Base-by-base conservation (phyloP, 2,888 invertebrate genomes). In the Caenorhabditis plicata region DNA sequence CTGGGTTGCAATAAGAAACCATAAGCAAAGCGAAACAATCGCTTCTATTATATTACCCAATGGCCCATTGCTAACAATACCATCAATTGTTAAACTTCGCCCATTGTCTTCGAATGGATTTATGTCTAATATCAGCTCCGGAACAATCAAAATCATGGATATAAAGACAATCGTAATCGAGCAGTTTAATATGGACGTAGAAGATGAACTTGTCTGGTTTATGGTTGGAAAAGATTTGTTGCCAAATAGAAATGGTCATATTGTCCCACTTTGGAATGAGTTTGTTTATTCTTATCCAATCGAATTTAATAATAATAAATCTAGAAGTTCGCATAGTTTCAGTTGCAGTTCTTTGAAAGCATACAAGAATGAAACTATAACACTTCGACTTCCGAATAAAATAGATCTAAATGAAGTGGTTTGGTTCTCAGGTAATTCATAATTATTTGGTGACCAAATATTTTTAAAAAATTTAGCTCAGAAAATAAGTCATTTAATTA, bases 161-260 rank as follows among this genome's bases (percentile, higher is more conserved):
- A 71, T 69, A 26, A 80, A 80, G 43, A 80, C 81, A 9, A 78
- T 80, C 19, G 52, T 66, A 55, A 65, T 80, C 32, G 51, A 56
- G 9, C 70, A 80, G 25, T 78, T 80, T 41, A 58, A 63, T 0
- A 65, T 80, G 36, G 54, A 65, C 41, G 68, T 75, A 4, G 67
- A 75, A 19, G 80, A 75, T n/a, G 61, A 73, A 15, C 71, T 78
- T 0, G 64, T 75, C 5, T 80, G 80, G 80, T 78, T 80, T 32
- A 74, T 81, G 79, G 71, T 76, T 17, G 80, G 80, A 27, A 74
- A 72, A 41, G 77, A 75, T 25, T 62, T 81, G 13, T 49, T 80
- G 13, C 80, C 80, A 2, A 75, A 74, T 42, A 31, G 64, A 3
- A 64, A 60, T 26, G 80, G 81, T 11, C 63, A 74, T 26, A 80